Evolutionary conservation across 2,113 vertebrate species (phyloP), one percentile per base, ranked within the genome.

Genomic region (Phrynosoma blainvillii): DNA sequence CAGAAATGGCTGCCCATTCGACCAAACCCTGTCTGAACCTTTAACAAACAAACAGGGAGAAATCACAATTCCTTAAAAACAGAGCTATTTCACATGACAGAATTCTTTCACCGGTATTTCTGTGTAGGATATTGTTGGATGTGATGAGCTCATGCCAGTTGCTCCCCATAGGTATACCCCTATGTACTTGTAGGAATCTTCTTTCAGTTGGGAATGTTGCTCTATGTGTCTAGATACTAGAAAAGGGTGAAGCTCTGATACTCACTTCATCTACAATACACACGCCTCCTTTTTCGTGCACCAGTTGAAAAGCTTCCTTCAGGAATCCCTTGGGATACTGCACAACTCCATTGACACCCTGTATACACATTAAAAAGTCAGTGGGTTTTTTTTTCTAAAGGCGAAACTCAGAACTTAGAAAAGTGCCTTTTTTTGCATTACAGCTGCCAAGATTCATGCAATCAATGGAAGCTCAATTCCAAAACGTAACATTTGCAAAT

Each of bases 11-110:
- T 98, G 88, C 98, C 98, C 47, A 97, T 97, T 80, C 98, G 96
- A 47, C 98, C 98, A 94, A 99, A 99, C 84, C 98, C 99, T 70
- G 99, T 98, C 95, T 99, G 99, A 11, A 99, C 98, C 99, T 99
- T 95, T 86, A 36, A 62, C 79, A 82, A 56, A 5, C 23, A 77
- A 6, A 90, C 74, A 71, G 25, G 23, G 9, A 10, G 25, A 12
- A 71, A 30, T n/a, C 68, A 71, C 23, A 82, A 5, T 76, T 8
- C 2, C 77, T 47, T 20, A 68, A 6, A 25, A 32, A 66, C 20
- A 80, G 30, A 12, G 20, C n/a, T 80, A 62, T 59, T 23, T 27
- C 10, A 70, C 32, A 62, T 62, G 56, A 62, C 16, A 54, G 80
- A 2, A 27, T 40, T 27, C 40, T 23, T 82, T 40, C 40, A 6